These are phyloP conservation scores for Cladorhizidae sp. DNA, from an alignment of 37 sponge, comb jelly and placozoan species.

Conservation along the genomic window DNA sequence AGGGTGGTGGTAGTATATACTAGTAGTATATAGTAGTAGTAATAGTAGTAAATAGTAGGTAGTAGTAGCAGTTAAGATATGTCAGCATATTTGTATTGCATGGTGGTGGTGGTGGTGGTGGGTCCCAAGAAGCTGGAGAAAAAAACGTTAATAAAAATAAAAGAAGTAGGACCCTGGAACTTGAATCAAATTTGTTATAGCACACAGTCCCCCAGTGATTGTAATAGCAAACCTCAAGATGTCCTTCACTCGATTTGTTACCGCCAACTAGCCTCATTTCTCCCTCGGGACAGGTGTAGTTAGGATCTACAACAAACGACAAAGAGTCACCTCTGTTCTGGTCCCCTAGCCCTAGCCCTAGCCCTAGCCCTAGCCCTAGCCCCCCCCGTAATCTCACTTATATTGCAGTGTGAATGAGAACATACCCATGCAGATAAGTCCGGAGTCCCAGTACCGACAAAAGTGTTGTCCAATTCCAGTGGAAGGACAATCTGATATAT, in stretches of 20 bases:
- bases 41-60: too few species aligned
- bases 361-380: too few species aligned
- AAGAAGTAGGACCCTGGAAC: too few species aligned
- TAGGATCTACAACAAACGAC: not conserved
- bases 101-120: too few species aligned
- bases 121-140: too few species aligned
- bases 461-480: not conserved
- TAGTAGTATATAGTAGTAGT: too few species aligned
- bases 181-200: conserved; percentile 29
- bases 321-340: not conserved
- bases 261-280: conserved; percentile 44
- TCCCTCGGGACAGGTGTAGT: conserved; percentile 30
- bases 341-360: too few species aligned
- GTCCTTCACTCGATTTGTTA: conserved; percentile 21
- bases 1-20: too few species aligned
- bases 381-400: too few species aligned
- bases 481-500: conserved; percentile 19
- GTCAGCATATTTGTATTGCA: too few species aligned
- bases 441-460: conserved; percentile 39
- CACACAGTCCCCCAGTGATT: conserved; percentile 71
- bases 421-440: conserved; percentile 50
- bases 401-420: not conserved
- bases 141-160: too few species aligned
- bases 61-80: too few species aligned
- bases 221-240: conserved; percentile 47